Percentiles rank a stretch among this genome's conserved stretches.
phyloP scores from a whole-genome alignment of 2,888 invertebrate species.

The Hypomecis atomaria region DNA sequence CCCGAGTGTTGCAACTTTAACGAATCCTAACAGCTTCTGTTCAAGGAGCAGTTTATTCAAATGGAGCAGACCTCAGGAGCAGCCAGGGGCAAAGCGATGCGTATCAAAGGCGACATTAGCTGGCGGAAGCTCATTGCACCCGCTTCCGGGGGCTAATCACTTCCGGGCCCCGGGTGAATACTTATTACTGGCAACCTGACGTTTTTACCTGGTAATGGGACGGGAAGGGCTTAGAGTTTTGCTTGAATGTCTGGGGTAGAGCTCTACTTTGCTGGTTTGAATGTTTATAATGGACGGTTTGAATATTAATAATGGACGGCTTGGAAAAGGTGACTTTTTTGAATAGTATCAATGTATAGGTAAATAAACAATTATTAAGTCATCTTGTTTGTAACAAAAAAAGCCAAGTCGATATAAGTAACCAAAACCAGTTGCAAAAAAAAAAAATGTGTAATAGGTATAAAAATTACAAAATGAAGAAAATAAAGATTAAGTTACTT shows the following conservation, averaged over 20 bases:
- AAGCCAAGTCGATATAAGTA: too few species aligned
- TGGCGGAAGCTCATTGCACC: conserved; percentile 54
- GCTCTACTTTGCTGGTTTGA: not conserved
- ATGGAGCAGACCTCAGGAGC: conserved; percentile 8
- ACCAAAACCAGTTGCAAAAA: too few species aligned
- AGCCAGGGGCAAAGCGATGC: conserved; percentile 25
- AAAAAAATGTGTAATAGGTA: too few species aligned
- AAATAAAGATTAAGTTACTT: too few species aligned
- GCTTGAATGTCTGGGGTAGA: not conserved
- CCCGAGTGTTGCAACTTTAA: not conserved
- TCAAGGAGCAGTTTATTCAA: conserved; percentile 15
- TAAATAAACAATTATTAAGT: too few species aligned
- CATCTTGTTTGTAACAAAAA: too few species aligned
- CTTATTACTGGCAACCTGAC: conserved; percentile 33
- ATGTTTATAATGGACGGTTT: too few species aligned
- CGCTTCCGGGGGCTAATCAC: conserved; percentile 65
- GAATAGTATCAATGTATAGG: too few species aligned
- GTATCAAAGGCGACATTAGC: conserved; percentile 34
- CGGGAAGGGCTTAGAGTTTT: not conserved
- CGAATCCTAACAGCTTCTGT: not conserved
- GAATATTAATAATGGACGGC: too few species aligned
- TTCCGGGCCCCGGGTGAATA: conserved; percentile 53
- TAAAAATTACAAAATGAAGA: too few species aligned
- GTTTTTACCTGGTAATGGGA: conserved; percentile 35
- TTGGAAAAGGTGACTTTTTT: too few species aligned